These are phyloP conservation scores for Colistium nudipinnis DNA, from an alignment of 2,113 vertebrate species.

Conservation along the genomic window DNA sequence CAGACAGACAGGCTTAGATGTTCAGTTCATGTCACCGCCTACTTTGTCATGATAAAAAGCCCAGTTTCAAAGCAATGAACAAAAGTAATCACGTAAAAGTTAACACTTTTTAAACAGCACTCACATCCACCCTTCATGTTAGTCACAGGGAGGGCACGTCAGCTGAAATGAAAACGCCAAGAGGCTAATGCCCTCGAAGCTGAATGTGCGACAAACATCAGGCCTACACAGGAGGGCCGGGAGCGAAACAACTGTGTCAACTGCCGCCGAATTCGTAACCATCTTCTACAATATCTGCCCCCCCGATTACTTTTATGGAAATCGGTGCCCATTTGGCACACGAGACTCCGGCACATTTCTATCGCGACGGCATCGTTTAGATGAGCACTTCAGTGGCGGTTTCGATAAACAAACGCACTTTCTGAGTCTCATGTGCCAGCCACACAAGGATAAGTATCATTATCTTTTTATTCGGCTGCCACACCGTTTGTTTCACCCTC, in stretches of 20 bases:
- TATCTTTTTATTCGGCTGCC: not conserved
- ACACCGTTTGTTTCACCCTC: not conserved
- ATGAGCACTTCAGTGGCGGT: not conserved
- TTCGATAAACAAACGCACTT: constrained; percentile 35
- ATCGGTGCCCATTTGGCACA: constrained; percentile 20
- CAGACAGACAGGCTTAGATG: constrained; percentile 43
- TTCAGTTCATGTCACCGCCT: constrained; percentile 40
- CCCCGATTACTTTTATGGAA: constrained; percentile 11
- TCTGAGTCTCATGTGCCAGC: not conserved
- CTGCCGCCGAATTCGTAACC: not conserved
- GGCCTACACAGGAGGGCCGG: constrained; percentile 25
- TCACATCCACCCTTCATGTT: constrained; percentile 49
- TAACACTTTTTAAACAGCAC: constrained; percentile 57
- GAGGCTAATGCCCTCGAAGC: constrained; percentile 22
- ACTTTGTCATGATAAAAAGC: constrained; percentile 41
- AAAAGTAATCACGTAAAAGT: constrained; percentile 57
- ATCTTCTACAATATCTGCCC: not conserved
- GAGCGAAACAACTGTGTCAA: constrained; percentile 15
- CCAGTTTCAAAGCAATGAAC: constrained; percentile 43
- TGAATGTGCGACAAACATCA: constrained; percentile 14
- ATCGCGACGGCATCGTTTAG: constrained; percentile 53
- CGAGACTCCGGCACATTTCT: constrained; percentile 28
- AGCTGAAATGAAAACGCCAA: constrained; percentile 17
- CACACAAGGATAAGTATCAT: not conserved
- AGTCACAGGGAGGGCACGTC: constrained; percentile 31